These are phyloP conservation scores for Xiphophorus birchmanni DNA, from an alignment of 2,797 vertebrate species.

Conservation along the genomic window DNA sequence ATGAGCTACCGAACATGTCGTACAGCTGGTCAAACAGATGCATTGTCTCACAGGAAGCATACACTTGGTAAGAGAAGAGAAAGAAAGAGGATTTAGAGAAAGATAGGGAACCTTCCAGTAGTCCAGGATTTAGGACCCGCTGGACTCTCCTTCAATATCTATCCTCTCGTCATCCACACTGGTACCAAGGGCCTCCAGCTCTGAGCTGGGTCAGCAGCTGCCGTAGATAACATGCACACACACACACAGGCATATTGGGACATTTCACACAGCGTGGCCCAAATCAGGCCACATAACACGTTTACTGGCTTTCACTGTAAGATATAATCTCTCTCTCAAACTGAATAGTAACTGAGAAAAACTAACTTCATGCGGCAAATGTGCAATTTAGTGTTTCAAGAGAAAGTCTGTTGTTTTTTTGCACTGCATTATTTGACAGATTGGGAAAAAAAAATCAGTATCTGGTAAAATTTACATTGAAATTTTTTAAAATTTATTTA, in stretches of 20 bases:
- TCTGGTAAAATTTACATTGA: not conserved
- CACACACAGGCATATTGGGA: conserved; percentile 94
- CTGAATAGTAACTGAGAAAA: conserved; percentile 15
- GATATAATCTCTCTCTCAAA: conserved; percentile 35
- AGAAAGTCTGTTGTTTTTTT: not conserved
- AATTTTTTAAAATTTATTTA: not conserved
- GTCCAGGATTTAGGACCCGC: conserved; percentile 97
- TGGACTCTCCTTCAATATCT: conserved; percentile 95
- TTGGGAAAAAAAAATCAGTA: not conserved
- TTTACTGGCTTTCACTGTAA: conserved; percentile 56
- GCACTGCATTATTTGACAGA: not conserved
- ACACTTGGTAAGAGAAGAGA: conserved; percentile 74
- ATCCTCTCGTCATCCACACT: conserved; percentile 94
- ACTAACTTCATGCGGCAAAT: conserved; percentile 14
- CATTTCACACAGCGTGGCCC: conserved; percentile 89
- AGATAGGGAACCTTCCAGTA: conserved; percentile 96
- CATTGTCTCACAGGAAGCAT: conserved; percentile 66
- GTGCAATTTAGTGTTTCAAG: conserved; percentile 2
- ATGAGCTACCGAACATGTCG: conserved; percentile 45
- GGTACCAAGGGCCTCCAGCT: conserved; percentile 95
- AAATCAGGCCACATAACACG: conserved; percentile 72
- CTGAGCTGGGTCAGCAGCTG: conserved; percentile 96
- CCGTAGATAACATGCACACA: conserved; percentile 98
- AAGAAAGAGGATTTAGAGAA: conserved; percentile 79
- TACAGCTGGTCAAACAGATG: conserved; percentile 53